Conservation (phyloP, 2,888 invertebrate species). For the Dicycla oo region DNA sequence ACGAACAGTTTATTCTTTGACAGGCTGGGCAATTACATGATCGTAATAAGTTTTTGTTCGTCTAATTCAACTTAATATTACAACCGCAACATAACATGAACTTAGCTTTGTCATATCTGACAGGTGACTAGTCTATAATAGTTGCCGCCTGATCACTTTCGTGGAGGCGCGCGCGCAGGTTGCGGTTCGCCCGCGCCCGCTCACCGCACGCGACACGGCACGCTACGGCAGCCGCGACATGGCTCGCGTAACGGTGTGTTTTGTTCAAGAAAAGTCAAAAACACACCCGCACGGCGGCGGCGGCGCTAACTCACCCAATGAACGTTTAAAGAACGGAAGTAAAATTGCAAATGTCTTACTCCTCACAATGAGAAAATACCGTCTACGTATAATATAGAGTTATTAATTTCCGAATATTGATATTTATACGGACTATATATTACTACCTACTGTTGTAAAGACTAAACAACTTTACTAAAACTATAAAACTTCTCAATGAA, state of each 20-base stretch:
- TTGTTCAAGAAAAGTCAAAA: slow-evolving; percentile 75
- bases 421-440: not conserved
- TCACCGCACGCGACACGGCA: slow-evolving; percentile 39
- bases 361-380: slow-evolving; percentile 33
- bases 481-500: slow-evolving; percentile 31
- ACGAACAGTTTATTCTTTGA: slow-evolving; percentile 8
- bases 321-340: slow-evolving; percentile 56
- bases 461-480: slow-evolving; percentile 3
- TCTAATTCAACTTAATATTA: slow-evolving; percentile 11
- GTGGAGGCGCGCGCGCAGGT: slow-evolving; percentile 74
- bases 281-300: slow-evolving; percentile 41
- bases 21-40: not conserved
- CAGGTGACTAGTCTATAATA: slow-evolving; percentile 68
- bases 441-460: not conserved
- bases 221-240: slow-evolving; percentile 38
- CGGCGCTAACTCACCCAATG: slow-evolving; percentile 54
- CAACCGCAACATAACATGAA: slow-evolving; percentile 15
- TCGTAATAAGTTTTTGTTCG: slow-evolving; percentile 17
- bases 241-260: slow-evolving; percentile 76
- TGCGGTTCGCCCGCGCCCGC: slow-evolving; percentile 55
- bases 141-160: slow-evolving; percentile 67
- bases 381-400: not conserved
- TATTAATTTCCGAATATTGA: not conserved
- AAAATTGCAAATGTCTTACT: slow-evolving; percentile 52
- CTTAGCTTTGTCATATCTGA: slow-evolving; percentile 66